phyloP scores from a whole-genome alignment of 2,113 vertebrate species.

The Phylloscopus trochilus region DNA sequence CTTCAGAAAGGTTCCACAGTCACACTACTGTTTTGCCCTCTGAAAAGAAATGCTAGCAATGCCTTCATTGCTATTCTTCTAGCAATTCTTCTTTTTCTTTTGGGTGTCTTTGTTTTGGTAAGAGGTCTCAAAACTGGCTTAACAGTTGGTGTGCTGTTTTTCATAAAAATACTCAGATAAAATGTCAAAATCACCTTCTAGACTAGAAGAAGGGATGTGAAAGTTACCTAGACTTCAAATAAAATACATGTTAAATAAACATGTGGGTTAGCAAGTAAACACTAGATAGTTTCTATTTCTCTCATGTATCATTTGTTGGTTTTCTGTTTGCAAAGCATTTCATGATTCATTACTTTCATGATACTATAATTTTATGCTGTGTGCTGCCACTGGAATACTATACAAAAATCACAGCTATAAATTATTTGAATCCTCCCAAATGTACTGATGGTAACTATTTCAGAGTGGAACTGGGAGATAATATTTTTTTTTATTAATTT shows the following conservation, averaged over 20 bases:
- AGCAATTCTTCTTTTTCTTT: no score
- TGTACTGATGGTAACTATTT: background rate
- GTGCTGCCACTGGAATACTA: background rate
- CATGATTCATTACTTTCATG: conserved; percentile 16
- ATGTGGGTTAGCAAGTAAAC: background rate
- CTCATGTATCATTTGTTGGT: background rate
- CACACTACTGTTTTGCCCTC: background rate
- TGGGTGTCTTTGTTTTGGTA: background rate
- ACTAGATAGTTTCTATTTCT: background rate
- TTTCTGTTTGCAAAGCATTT: background rate
- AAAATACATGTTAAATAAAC: background rate
- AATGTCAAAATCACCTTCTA: background rate
- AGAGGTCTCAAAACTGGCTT: background rate
- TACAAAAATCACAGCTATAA: background rate
- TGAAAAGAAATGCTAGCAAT: background rate
- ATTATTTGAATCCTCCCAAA: background rate
- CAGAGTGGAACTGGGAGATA: background rate
- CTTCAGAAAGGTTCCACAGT: background rate
- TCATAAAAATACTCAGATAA: background rate
- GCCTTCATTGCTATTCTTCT: background rate
- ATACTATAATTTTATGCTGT: background rate
- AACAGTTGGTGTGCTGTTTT: background rate
- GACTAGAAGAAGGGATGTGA: background rate
- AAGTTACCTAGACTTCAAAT: background rate
- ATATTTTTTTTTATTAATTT: background rate